A percentile compares a stretch with the other conserved stretches of the same genome.
Evolutionary conservation across 1,140 invertebrate species (phyloP).

Genomic region (Tigriopus japonicus): DNA sequence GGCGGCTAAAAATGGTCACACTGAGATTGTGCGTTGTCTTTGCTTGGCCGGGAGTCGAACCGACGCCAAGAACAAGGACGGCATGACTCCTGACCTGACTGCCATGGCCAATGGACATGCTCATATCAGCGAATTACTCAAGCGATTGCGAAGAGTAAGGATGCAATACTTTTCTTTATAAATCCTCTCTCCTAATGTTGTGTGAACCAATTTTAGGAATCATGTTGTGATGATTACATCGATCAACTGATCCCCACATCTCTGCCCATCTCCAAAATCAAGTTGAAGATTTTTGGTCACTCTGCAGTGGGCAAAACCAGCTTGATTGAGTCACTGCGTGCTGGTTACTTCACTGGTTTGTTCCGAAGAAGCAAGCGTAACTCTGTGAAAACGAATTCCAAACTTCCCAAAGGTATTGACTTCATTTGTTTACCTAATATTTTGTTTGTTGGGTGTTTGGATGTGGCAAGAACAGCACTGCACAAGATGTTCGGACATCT

Average conservation of each 20-base stretch:
- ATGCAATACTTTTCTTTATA: neutral
- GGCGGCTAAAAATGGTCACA: slow-evolving; percentile 49
- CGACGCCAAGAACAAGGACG: slow-evolving; percentile 45
- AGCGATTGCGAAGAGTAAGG: slow-evolving; percentile 44
- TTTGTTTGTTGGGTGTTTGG: too few relatives aligned
- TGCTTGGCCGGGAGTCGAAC: slow-evolving; percentile 50
- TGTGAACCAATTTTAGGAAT: slow-evolving; percentile 6
- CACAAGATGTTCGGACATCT: too few relatives aligned
- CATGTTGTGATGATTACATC: slow-evolving; percentile 35
- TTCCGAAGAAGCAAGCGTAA: slow-evolving; percentile 32
- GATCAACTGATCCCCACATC: slow-evolving; percentile 45
- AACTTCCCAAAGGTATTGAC: neutral
- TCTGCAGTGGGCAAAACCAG: slow-evolving; percentile 55
- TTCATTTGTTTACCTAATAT: too few relatives aligned
- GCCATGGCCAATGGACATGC: slow-evolving; percentile 56
- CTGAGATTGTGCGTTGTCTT: slow-evolving; percentile 50
- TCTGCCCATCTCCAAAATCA: slow-evolving; percentile 43
- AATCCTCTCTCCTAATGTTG: neutral
- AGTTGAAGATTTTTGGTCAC: slow-evolving; percentile 54
- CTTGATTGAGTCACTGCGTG: slow-evolving; percentile 47
- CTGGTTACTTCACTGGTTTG: slow-evolving; percentile 42
- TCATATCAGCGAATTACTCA: slow-evolving; percentile 49
- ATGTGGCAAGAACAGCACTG: too few relatives aligned
- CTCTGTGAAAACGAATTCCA: neutral
- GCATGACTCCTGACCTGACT: slow-evolving; percentile 57